A percentile compares a stretch with the other conserved stretches of the same genome.
Evolutionary conservation across 2,797 vertebrate species (phyloP).

Genomic region (Poliocrania exsul): DNA sequence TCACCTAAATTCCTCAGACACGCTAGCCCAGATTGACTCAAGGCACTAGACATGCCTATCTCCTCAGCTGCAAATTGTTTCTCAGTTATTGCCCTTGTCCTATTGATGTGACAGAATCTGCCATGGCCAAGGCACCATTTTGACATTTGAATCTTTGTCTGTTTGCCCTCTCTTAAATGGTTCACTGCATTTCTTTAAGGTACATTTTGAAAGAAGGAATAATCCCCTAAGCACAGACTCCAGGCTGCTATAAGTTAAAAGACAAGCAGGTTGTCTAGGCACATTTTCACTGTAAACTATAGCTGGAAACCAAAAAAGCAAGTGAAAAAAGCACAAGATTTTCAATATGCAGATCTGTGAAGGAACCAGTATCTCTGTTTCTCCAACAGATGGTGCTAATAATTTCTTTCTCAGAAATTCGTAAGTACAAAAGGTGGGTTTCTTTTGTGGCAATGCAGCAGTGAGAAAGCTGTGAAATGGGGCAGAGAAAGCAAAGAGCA

Average conservation of each 20-base stretch:
- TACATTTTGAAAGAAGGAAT: background rate
- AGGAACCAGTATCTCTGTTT: background rate
- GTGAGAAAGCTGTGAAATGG: background rate
- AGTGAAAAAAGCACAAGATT: background rate
- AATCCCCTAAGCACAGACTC: background rate
- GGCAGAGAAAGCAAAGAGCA: background rate
- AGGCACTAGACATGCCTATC: background rate
- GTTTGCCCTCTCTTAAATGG: slow-evolving; percentile 22
- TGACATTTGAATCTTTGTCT: slow-evolving; percentile 43
- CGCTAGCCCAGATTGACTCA: background rate
- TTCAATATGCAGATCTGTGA: background rate
- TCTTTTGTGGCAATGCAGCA: background rate
- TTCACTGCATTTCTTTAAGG: slow-evolving; percentile 36
- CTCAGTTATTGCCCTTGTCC: slow-evolving; percentile 2
- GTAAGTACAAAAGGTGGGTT: background rate
- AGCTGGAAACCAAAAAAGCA: background rate
- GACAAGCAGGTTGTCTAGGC: background rate
- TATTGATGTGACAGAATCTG: slow-evolving; percentile 23
- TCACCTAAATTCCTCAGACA: slow-evolving; percentile 9
- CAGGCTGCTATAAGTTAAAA: background rate
- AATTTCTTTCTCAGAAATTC: background rate
- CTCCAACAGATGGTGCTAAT: slow-evolving; percentile 63
- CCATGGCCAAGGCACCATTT: background rate
- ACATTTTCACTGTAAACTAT: background rate
- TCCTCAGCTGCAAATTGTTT: slow-evolving; percentile 19